Conservation (phyloP, 2,888 invertebrate species). For the Cephalotes varians region DNA sequence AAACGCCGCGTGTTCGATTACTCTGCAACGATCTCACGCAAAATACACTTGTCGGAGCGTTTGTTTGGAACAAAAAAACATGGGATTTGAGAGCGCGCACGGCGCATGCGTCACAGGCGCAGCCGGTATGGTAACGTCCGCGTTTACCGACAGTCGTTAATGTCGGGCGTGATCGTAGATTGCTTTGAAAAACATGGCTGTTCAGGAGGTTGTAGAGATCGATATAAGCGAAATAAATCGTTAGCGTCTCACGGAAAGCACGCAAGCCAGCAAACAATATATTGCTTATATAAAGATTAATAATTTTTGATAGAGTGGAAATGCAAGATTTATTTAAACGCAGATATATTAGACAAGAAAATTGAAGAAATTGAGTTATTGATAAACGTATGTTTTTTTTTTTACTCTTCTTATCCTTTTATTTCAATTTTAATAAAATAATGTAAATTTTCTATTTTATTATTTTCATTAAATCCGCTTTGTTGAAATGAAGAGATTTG, state of each 20-base stretch:
- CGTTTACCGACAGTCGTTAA: not conserved
- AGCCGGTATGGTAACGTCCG: not conserved
- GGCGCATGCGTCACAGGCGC: not conserved
- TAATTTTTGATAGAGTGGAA: not conserved
- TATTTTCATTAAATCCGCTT: not conserved
- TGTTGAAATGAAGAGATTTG: not conserved
- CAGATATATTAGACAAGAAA: no score
- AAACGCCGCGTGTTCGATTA: not conserved
- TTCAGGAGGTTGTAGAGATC: not conserved
- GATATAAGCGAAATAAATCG: not conserved
- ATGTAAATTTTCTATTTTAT: not conserved
- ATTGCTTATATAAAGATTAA: not conserved
- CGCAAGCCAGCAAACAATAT: not conserved
- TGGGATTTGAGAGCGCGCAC: not conserved
- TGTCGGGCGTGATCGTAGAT: not conserved
- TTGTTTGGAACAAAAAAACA: conserved; percentile 58
- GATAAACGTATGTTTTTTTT: not conserved
- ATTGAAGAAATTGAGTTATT: not conserved
- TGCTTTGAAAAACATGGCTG: not conserved
- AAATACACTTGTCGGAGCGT: conserved; percentile 56
- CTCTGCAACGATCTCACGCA: conserved; percentile 25
- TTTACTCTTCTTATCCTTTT: not conserved
- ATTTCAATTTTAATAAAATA: not conserved
- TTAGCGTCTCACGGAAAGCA: no score
- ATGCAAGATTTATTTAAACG: not conserved